Evolutionary conservation across 2,888 invertebrate genomes (phyloP), one percentile per base, ranked within the genome.

Genomic region (Brachynemurus nebulosus): DNA sequence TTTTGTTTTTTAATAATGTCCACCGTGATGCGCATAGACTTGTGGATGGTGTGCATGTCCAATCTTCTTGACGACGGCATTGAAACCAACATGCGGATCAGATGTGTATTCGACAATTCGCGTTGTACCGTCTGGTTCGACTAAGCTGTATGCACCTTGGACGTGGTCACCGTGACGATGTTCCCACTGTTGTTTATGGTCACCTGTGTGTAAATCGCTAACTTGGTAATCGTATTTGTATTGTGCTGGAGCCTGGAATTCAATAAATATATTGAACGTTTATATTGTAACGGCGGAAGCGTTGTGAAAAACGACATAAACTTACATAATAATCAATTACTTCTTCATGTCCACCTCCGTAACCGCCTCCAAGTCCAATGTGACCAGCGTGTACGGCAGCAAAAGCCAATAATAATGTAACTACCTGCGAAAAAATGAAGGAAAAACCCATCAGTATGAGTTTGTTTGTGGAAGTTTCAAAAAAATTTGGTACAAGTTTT

Each of bases 71-170:
- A 49, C 47, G 19, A 47, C 47, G 17, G 63, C 63, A 48, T 58
- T 58, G 47, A 63, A 63, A 46, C 63, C 63, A 21, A 37, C 35
- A 44, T 59, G 56, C 40, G 60, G 55, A 45, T 61, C 62, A 8
- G 63, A 62, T 45, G 53, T 58, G 49, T 65, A 64, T 50, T 61
- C 61, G 27, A 64, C 64, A 17, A 59, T 62, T 47, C 64, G 56
- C 38, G 61, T 52, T 48, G 63, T 64, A 36, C 64, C 64, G 34
- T 58, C 61, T 14, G 64, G 60, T 47, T 65, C 64, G 49, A 62
- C 59, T 9, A 64, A 52, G 20, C 59, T 61, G 51, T 64, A 64
- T 45, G 62, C 60, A 21, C 64, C 64, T 43, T 57, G 51, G 37
- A 64, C 63, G 33, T 58, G 57, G 47, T 61, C 54, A 3, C 63